Percentiles rank a stretch among this genome's conserved stretches.
Evolutionary conservation across 1,140 invertebrate genomes (phyloP).

Genomic region (Gonioctena quinquepunctata): DNA sequence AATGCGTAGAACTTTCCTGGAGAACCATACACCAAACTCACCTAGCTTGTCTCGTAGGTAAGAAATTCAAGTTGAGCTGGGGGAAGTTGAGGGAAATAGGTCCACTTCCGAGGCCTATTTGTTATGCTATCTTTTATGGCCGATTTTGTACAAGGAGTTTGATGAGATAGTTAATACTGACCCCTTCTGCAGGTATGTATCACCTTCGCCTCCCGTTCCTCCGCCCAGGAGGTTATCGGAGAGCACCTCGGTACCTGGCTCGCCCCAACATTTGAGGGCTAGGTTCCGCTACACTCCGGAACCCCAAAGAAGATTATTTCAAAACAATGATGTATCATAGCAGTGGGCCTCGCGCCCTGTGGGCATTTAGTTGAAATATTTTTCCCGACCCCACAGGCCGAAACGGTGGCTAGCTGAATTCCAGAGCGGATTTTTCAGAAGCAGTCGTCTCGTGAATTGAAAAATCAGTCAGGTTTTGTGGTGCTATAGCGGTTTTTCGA

Average conservation of each 20-base stretch:
- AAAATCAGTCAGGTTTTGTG: too few species aligned
- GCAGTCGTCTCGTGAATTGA: not conserved
- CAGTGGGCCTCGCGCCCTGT: constrained; percentile 15
- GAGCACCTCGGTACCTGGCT: constrained; percentile 69
- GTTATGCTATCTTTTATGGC: too few species aligned
- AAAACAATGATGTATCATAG: constrained; percentile 50
- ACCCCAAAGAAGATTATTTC: constrained; percentile 67
- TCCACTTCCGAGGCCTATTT: too few species aligned
- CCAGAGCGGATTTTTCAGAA: not conserved
- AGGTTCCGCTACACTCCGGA: constrained; percentile 74
- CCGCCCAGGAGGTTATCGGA: constrained; percentile 70
- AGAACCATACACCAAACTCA: constrained; percentile 58
- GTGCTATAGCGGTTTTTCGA: not conserved
- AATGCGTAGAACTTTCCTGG: constrained; percentile 64
- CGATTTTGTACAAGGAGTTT: too few species aligned
- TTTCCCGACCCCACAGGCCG: not conserved
- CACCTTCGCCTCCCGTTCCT: constrained; percentile 70
- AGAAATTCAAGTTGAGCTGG: too few species aligned
- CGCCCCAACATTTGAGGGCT: constrained; percentile 67
- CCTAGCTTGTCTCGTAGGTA: constrained; percentile 66
- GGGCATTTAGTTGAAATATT: not conserved
- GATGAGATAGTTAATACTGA: not conserved
- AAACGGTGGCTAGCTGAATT: not conserved
- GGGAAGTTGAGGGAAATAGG: too few species aligned
- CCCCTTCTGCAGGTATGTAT: constrained; percentile 60